Evolutionary conservation across 2,797 vertebrate genomes (phyloP), one percentile per base, ranked within the genome.

Genomic region (Eospalax fontanierii): DNA sequence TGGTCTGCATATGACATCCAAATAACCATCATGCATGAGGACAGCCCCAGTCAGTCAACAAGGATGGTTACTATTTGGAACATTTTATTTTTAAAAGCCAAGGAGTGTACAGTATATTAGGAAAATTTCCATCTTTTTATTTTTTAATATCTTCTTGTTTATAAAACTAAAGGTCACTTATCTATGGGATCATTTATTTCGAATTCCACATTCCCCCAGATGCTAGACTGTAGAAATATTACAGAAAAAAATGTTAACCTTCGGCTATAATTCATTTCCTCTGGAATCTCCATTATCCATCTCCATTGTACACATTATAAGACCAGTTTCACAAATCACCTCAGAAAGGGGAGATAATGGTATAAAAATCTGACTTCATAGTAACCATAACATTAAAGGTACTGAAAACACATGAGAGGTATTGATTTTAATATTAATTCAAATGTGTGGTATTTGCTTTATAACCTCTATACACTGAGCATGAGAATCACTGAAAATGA

Each of bases 121-220:
- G 73, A 88, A 63, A 35, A 15, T 75, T 75, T 74, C 40, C 70
- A 65, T 65, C 14, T 43, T 74, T 90, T 80, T 82, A 71, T 46
- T 87, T 95, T 76, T 84, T 43, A 93, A 93, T 65, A 22, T 93
- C 92, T 93, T 78, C 33, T 1, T 88, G 40, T 73, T 89, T 76
- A 94, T 33, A 68, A 65, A 57, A 78, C 59, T 84, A 87, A 59
- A 86, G 68, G 43, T 70, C 50, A 89, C 6, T 82, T 93, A 81
- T 86, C 84, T 73, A 71, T 78, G 59, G 54, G 86, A 85, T 73
- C 30, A n/a, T 33, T 88, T 90, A 85, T 68, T 73, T 71, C 21
- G 90, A 92, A 90, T 73, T 88, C n/a, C 40, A 75, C n/a, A 80
- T 70, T 87, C 74, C 12, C 19, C 33, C 40, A 73, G 61, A 87